Evolutionary conservation across 2,113 vertebrate species (phyloP), one percentile per base, ranked within the genome.

Genomic region (Eulacestoma nigropectus): DNA sequence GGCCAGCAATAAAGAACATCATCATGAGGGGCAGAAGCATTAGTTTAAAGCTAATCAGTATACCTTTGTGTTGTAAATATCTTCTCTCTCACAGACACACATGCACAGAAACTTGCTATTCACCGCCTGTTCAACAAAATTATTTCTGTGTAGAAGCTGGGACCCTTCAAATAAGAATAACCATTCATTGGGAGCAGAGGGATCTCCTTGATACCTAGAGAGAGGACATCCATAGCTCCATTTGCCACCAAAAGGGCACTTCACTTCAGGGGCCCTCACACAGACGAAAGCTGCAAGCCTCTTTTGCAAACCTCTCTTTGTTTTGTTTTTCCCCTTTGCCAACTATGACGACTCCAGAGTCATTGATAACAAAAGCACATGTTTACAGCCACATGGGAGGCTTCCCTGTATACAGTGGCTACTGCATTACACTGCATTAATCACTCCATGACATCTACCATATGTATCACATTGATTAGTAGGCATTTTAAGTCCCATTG

Each of bases 321-420:
- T 88, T 95, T 87, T 63, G 22, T 65, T 96, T 95, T 90, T 42
- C 59, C 55, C 64, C 26, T 81, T 74, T 84, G 72, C 87, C 90
- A 90, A 60, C 60, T 72, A 59, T 63, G 86, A 94, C 2, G 4
- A 55, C 52, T 86, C 63, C 16, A 44, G 41, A 89, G 52, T 16
- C 35, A 53, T 20, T 68, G 94, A 96, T 90, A 94, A 91, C 80
- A 94, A 94, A 96, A 96, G 67, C 92, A 97, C 87, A 95, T 93
- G 92, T 86, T 96, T 95, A 95, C 73, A 95, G 83, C 90, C 95
- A 84, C 75, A 67, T 60, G 93, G 87, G 85, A 94, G 41, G 21
- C 72, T 94, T 80, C 85, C 84, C 33, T 85, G 37, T 77, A 88
- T 77, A 95, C 63, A 85, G 78, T 80, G 85, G 92, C 94, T 97